These are phyloP conservation scores for Hypsibius dujardini DNA, from an alignment of 1,140 invertebrate genomes.

Conservation along the genomic window DNA sequence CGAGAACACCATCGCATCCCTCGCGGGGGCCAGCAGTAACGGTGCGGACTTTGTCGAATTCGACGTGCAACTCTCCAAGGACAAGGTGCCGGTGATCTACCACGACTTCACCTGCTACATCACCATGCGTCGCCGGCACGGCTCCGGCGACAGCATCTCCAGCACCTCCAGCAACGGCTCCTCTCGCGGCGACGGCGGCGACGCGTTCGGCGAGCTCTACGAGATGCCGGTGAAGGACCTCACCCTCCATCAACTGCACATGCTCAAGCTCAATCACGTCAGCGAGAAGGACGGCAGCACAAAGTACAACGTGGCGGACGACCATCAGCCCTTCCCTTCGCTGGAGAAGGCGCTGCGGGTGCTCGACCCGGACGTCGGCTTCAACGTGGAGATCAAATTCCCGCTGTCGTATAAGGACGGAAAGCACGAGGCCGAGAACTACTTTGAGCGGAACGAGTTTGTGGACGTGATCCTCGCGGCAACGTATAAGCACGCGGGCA, in stretches of 20 bases:
- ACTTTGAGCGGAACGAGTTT: slow-evolving; percentile 73
- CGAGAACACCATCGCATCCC: slow-evolving; percentile 85
- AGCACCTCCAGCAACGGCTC: background rate
- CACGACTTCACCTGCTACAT: slow-evolving; percentile 88
- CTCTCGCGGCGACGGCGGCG: background rate
- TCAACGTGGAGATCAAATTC: slow-evolving; percentile 92
- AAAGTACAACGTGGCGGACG: slow-evolving; percentile 32
- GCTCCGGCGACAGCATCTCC: slow-evolving; percentile 7
- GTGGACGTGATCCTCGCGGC: slow-evolving; percentile 66
- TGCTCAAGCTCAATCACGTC: slow-evolving; percentile 49
- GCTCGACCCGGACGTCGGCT: slow-evolving; percentile 64
- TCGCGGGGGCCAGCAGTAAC: slow-evolving; percentile 59
- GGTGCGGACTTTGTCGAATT: slow-evolving; percentile 88
- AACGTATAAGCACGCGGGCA: slow-evolving; percentile 51
- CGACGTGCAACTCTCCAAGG: slow-evolving; percentile 86
- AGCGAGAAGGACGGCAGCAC: background rate
- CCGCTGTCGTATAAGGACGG: slow-evolving; percentile 65
- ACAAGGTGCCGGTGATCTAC: slow-evolving; percentile 78
- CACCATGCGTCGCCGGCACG: slow-evolving; percentile 38
- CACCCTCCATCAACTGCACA: slow-evolving; percentile 64
- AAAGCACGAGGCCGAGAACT: slow-evolving; percentile 63
- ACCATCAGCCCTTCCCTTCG: slow-evolving; percentile 81
- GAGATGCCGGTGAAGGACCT: slow-evolving; percentile 76
- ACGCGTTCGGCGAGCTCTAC: slow-evolving; percentile 46
- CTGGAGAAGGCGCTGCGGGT: slow-evolving; percentile 48